Evolutionary conservation across 2,888 invertebrate genomes (phyloP).

Genomic region (Dryococelus australis): DNA sequence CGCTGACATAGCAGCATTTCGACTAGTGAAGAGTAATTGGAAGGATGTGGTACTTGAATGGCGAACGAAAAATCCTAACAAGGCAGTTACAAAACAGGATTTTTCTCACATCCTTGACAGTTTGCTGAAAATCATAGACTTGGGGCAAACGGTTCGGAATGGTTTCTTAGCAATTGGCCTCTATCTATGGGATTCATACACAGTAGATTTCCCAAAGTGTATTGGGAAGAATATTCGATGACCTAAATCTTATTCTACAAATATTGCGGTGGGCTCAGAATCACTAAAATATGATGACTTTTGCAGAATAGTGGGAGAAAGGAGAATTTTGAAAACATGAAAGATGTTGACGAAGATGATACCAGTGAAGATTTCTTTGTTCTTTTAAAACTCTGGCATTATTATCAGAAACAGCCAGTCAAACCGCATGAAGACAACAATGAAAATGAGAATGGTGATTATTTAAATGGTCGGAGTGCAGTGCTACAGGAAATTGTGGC

Average conservation of each 20-base stretch:
- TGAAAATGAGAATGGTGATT: not conserved
- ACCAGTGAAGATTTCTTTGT: not conserved
- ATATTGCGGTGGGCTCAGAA: not conserved
- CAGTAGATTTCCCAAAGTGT: not conserved
- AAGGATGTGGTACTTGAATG: not conserved
- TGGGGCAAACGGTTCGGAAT: constrained; percentile 52
- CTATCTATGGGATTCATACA: constrained; percentile 32
- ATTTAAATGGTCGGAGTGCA: not conserved
- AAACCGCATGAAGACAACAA: not conserved
- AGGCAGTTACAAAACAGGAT: too few species aligned
- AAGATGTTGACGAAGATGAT: not conserved
- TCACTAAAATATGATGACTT: not conserved
- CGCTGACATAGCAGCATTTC: not conserved
- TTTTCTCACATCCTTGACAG: not conserved
- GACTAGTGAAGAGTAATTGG: not conserved
- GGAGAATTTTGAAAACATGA: not conserved
- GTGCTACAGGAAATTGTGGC: not conserved
- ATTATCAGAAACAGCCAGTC: not conserved
- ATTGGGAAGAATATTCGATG: not conserved
- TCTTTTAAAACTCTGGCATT: too few species aligned
- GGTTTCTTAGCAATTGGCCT: constrained; percentile 52
- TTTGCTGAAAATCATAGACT: not conserved
- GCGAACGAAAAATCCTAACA: not conserved
- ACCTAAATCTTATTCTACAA: constrained; percentile 1
- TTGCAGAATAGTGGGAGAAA: not conserved